These are phyloP conservation scores for Empidonax alnorum DNA, from an alignment of 2,113 vertebrate genomes.

Conservation along the genomic window DNA sequence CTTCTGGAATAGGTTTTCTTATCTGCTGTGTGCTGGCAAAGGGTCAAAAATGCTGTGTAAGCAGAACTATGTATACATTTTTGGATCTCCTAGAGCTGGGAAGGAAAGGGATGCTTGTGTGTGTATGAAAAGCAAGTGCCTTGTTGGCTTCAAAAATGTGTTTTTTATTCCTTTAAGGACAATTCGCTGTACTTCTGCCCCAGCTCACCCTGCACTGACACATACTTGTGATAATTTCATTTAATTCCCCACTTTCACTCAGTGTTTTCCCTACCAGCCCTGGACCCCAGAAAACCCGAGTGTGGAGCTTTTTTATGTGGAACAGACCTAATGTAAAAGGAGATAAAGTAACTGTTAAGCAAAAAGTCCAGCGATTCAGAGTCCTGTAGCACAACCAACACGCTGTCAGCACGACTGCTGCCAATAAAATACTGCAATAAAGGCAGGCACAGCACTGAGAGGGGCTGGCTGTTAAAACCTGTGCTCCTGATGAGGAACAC, in stretches of 20 bases:
- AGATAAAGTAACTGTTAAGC: not conserved
- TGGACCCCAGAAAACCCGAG: not conserved
- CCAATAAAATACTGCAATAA: not conserved
- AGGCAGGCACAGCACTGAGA: not conserved
- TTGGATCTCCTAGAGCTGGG: not conserved
- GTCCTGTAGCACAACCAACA: not conserved
- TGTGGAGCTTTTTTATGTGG: not conserved
- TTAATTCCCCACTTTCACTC: not conserved
- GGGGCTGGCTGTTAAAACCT: not conserved
- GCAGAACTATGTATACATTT: not conserved
- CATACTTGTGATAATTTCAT: not conserved
- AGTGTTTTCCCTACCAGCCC: not conserved
- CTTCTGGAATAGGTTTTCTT: not conserved
- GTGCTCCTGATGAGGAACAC: not conserved
- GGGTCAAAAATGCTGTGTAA: not conserved
- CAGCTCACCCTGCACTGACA: not conserved
- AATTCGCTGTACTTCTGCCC: not conserved
- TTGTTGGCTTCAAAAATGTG: not conserved
- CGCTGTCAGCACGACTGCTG: not conserved
- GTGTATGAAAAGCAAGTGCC: not conserved
- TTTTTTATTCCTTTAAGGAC: not conserved
- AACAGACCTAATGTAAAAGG: not conserved
- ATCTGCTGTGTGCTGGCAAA: not conserved
- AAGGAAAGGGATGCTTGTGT: not conserved
- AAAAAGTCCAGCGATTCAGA: not conserved